Base-by-base conservation (phyloP, 2,113 vertebrate species). In the Corvus cornix region DNA sequence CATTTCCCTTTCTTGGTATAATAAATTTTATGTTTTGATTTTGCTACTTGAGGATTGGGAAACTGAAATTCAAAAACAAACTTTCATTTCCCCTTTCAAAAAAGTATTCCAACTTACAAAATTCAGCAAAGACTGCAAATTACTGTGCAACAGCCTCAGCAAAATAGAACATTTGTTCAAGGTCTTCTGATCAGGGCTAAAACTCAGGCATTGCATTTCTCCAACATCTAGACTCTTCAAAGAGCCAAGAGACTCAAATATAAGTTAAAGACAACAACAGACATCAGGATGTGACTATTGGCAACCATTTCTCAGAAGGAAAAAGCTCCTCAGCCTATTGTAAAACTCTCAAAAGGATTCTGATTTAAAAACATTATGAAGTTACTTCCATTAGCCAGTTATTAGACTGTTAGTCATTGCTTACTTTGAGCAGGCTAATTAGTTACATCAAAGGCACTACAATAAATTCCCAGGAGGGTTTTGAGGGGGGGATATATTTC, bases 401-500 rank as follows among this genome's bases (percentile, higher is more conserved):
- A 91, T 94, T 93, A 97, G 94, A 94, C 95, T 96, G 90, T 95
- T 96, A 96, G 96, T 96, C 87, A 77, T 94, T 96, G 94, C 97
- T 97, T 98, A 97, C 93, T 96, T 76, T 72, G 89, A 98, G 96
- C 88, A 33, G 94, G 84, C 97, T 98, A 98, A 98, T 98, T 98
- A 98, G 97, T 96, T 95, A 97, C 97, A 98, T 98, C 97, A 98
- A 98, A 98, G 96, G 88, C 93, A 1, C 64, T 96, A 97, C 96
- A 97, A 97, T 94, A 97, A 97, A 98, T 92, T 98, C 98, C 97
- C 96, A 88, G 78, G 90, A 96, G 97, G 72, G 67, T 60, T 92
- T 81, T 20, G 3, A 16, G 44, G 23, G 30, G 48, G 69, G 48
- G 53, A 77, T 81, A 22, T 92, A 95, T 93, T 95, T 89, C 80